Base-by-base conservation (phyloP, 1,140 invertebrate species). In the Ericerus pela region DNA sequence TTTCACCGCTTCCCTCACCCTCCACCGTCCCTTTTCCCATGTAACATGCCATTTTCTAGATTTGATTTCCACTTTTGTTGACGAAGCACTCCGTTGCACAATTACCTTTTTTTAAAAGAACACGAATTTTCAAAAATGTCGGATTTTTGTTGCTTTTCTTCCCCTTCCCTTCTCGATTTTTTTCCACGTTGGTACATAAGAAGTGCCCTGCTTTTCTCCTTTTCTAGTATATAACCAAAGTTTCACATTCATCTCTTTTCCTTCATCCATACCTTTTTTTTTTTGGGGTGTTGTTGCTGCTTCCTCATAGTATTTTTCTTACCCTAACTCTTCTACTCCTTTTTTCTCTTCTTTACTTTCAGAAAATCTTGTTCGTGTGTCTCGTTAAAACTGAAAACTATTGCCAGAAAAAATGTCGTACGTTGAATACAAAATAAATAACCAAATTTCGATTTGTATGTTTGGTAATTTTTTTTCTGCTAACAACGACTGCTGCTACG, bases 41-140 rank as follows among this genome's bases (percentile, higher is more conserved):
- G n/a, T n/a, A n/a, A n/a, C n/a, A n/a, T 22, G 8, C 16, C 20
- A 24, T 47, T 47, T 47, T 47, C 4, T 47, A 47, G 41, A 47
- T 47, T 47, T 47, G 41, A 47, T 47, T 47, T 47, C 41, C 41
- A 47, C 41, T 47, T 47, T 47, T 47, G 41, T 47, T 47, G 41
- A 47, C 41, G 20, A 47, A 47, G 41, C 41, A 47, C 41, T 47
- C 41, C 18, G 41, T 24, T 47, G 41, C 20, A 47, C 16, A 47
- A 24, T 14, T 41, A 41, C 37, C 12, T 24, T 24, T 47, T n/a
- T 10, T 47, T n/a, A n/a, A 47, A 47, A 24, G 20, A 47, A 24
- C 41, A 47, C 41, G 41, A 47, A 47, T 47, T n/a, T 47, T 47
- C 41, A 47, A 24, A 47, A 47, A 47, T 47, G 41, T 47, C 41